These are phyloP conservation scores for Amphilophus citrinellus DNA, from an alignment of 2,113 vertebrate species.

Conservation along the genomic window DNA sequence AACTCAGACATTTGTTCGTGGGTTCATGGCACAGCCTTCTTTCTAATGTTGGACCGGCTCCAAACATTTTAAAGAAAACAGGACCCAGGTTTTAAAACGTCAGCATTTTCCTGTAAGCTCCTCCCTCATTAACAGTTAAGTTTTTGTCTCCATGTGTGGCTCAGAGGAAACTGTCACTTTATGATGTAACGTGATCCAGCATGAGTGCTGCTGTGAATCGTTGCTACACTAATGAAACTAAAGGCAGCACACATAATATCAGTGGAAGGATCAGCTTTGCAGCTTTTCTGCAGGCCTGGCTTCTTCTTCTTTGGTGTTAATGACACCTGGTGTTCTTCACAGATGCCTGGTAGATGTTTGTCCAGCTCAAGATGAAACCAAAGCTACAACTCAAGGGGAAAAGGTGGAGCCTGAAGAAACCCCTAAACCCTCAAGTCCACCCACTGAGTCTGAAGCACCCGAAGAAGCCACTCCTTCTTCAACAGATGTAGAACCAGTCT, in stretches of 20 bases:
- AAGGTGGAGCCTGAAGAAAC: neutral
- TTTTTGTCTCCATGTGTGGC: neutral
- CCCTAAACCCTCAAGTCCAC: neutral
- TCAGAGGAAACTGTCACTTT: neutral
- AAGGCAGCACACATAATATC: neutral
- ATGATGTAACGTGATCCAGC: fast-evolving
- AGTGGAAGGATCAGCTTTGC: neutral
- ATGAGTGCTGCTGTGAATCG: neutral
- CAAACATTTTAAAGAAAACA: neutral
- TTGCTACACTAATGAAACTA: fast-evolving
- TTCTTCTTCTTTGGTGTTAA: neutral
- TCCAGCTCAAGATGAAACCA: neutral
- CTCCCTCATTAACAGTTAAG: neutral
- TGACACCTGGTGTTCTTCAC: conserved; percentile 2
- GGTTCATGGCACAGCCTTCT: neutral
- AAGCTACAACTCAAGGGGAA: neutral
- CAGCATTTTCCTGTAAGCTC: neutral
- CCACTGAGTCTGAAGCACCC: neutral
- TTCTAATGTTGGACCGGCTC: neutral
- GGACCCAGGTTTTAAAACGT: neutral
- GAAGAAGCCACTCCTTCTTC: conserved; percentile 8
- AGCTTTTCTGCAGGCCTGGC: neutral
- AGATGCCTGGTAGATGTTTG: conserved; percentile 42
- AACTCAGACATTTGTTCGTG: neutral
- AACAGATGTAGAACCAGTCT: conserved; percentile 32